Percentiles rank a stretch among this genome's conserved stretches.
These are phyloP conservation scores for Trisateles emortualis DNA, from an alignment of 2,888 invertebrate genomes.

Conservation along the genomic window DNA sequence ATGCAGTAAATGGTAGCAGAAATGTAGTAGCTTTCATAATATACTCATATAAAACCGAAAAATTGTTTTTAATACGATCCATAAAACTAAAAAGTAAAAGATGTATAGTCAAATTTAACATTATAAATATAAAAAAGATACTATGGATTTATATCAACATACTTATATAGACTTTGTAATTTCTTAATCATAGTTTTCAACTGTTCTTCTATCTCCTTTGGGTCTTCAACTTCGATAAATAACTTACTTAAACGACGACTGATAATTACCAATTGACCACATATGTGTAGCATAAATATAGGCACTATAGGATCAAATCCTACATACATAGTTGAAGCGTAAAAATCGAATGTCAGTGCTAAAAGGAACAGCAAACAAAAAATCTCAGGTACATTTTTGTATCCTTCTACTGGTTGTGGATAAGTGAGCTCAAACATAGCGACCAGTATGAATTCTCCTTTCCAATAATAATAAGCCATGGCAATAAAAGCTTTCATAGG, in stretches of 20 bases:
- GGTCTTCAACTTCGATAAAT: conserved; percentile 44
- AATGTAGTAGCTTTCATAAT: conserved; percentile 70
- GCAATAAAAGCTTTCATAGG: conserved; percentile 59
- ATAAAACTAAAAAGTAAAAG: conserved; percentile 59
- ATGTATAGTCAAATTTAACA: no score
- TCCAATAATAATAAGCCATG: conserved; percentile 57
- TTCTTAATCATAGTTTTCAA: conserved; percentile 62
- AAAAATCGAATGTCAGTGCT: conserved; percentile 53
- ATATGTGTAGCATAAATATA: conserved; percentile 69
- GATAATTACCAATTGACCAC: conserved; percentile 70
- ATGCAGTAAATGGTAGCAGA: conserved; percentile 66
- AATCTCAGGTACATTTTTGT: conserved; percentile 48
- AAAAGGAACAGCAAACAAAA: conserved; percentile 49
- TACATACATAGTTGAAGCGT: conserved; percentile 57
- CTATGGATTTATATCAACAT: conserved; percentile 12
- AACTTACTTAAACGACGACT: conserved; percentile 56
- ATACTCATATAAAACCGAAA: conserved; percentile 64
- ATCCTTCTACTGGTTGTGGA: conserved; percentile 54
- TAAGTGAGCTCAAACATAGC: conserved; percentile 66
- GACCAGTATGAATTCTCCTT: conserved; percentile 54
- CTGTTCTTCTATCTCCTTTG: conserved; percentile 49
- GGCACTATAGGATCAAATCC: conserved; percentile 75
- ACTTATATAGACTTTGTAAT: conserved; percentile 66
- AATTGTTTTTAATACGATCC: conserved; percentile 51
- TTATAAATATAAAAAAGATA: no score